Percentiles rank a stretch among this genome's conserved stretches.
Conservation (phyloP, 2,113 vertebrate species). For the Hippocampus barbouri region DNA sequence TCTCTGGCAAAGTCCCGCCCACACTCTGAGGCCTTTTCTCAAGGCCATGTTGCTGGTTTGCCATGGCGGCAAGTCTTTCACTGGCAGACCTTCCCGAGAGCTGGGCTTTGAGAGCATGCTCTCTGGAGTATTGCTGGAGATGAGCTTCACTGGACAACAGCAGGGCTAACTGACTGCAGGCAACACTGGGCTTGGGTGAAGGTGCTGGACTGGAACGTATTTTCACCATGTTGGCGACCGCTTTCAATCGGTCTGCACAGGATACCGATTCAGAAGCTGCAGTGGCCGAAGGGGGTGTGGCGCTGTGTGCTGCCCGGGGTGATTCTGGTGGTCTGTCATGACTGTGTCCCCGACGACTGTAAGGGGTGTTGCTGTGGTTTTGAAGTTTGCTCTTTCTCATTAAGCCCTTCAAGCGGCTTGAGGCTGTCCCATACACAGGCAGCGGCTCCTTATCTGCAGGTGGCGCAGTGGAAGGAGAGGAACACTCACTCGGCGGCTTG, state of each 20-base stretch:
- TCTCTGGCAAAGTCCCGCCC: constrained; percentile 66
- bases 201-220: constrained; percentile 88
- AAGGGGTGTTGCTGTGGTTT: constrained; percentile 81
- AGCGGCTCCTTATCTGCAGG: constrained; percentile 81
- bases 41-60: constrained; percentile 76
- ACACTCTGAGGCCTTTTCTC: constrained; percentile 81
- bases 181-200: constrained; percentile 93
- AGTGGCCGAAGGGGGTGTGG: constrained; percentile 70
- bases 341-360: constrained; percentile 70
- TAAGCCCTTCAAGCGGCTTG: constrained; percentile 89
- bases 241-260: constrained; percentile 88
- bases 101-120: constrained; percentile 93
- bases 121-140: constrained; percentile 95
- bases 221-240: constrained; percentile 93
- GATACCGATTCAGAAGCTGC: constrained; percentile 78
- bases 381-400: constrained; percentile 90
- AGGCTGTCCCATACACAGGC: constrained; percentile 85
- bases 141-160: constrained; percentile 97
- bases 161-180: constrained; percentile 93
- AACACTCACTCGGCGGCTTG: constrained; percentile 66
- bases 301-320: constrained; percentile 74
- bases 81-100: constrained; percentile 87
- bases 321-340: constrained; percentile 83
- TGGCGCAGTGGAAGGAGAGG: constrained; percentile 67
- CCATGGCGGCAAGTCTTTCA: constrained; percentile 93